phyloP scores from a whole-genome alignment of 2,888 invertebrate genomes.

The Griposia aprilina region DNA sequence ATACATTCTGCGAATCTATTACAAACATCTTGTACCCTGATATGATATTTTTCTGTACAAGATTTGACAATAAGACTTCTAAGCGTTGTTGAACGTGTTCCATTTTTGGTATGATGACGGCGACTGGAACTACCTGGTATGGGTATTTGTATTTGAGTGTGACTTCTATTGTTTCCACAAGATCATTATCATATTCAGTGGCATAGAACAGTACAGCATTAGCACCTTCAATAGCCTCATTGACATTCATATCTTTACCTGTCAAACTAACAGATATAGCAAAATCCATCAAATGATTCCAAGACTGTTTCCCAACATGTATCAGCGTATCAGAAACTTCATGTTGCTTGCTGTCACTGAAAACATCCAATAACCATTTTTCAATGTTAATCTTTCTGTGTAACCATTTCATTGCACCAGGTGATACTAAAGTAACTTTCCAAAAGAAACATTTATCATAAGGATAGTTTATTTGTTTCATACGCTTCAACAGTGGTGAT shows the following conservation, averaged over 20 bases:
- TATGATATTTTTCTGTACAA: constrained; percentile 78
- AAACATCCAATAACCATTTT: constrained; percentile 86
- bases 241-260: constrained; percentile 69
- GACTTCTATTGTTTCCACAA: constrained; percentile 76
- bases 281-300: constrained; percentile 88
- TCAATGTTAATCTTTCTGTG: constrained; percentile 85
- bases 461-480: constrained; percentile 86
- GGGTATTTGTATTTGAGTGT: constrained; percentile 81
- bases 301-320: constrained; percentile 84
- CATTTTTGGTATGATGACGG: constrained; percentile 79
- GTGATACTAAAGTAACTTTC: constrained; percentile 92
- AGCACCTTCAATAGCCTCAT: constrained; percentile 85
- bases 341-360: constrained; percentile 83
- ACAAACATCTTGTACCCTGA: constrained; percentile 81
- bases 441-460: constrained; percentile 88
- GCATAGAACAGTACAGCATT: constrained; percentile 84
- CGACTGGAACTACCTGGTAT: constrained; percentile 85
- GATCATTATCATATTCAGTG: constrained; percentile 76
- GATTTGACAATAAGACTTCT: constrained; percentile 74
- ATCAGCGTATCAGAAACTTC: constrained; percentile 81
- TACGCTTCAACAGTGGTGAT: constrained; percentile 84
- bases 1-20: constrained; percentile 76
- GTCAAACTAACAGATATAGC: constrained; percentile 85
- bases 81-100: constrained; percentile 70
- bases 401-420: constrained; percentile 86